Base-by-base conservation (phyloP, 2,113 vertebrate species). In the Vicugna pacos region DNA sequence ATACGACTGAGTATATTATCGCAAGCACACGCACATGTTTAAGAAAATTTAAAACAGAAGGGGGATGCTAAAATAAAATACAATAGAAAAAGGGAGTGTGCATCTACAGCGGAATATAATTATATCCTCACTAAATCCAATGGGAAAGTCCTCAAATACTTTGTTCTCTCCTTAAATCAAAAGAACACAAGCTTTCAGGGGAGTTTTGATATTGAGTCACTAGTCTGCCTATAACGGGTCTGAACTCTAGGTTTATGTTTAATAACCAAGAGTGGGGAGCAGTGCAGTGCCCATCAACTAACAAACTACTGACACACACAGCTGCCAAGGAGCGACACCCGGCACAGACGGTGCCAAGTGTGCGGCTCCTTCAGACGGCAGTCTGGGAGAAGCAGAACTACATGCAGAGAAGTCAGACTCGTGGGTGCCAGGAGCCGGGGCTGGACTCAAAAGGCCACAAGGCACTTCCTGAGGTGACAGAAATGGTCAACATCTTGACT, bases 111-210 rank as follows among this genome's bases (percentile, higher is more conserved):
- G 54, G 30, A 69, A 82, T 22, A 72, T 11, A 38, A 35, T 28
- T 70, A 42, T 19, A 54, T 38, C 58, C 24, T 58, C 72, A 76
- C 42, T 81, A 82, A 92, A 64, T 60, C 5, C 35, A 86, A 76
- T 17, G 30, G 12, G 2, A 30, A 93, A 62, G 62, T 32, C n/a
- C n/a, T 83, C 64, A 86, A 87, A 91, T 72, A 42, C 42, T 83
- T 52, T 72, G 62, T 16, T 88, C 70, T 83, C 28, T 56, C 46
- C 56, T 94, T 46, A 89, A 75, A 89, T 67, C 50, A 87, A 64
- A 96, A 75, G 20, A 70, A 88, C 24, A 93, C 91, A 88, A 60
- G 60, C 14, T 89, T 81, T 75, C 19, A 87, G 52, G 62, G 89
- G n/a, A 17, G 64, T 90, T 88, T 79, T 38, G 93, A 35, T 69